Evolutionary conservation across 2,797 vertebrate species (phyloP).

Genomic region (Tokudaia muenninki): DNA sequence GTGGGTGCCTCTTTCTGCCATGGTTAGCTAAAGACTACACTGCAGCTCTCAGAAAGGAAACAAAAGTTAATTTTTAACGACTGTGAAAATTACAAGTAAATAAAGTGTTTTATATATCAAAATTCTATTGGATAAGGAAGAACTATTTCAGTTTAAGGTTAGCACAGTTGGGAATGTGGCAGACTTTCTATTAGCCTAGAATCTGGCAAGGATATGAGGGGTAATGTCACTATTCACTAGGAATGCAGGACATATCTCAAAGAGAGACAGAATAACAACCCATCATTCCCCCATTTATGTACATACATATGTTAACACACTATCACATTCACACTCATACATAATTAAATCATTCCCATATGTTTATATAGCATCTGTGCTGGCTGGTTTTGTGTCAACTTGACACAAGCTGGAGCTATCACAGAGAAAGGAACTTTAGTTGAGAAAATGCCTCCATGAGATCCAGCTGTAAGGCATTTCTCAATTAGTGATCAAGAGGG

Average conservation of each 20-base stretch:
- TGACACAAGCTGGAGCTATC: too few species aligned
- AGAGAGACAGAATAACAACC: not conserved
- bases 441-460: too few species aligned
- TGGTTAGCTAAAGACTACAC: constrained; percentile 50
- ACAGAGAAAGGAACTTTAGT: too few species aligned
- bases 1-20: constrained; percentile 47
- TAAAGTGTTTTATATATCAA: constrained; percentile 70
- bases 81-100: constrained; percentile 71
- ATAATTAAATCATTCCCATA: not conserved
- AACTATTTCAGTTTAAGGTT: constrained; percentile 27
- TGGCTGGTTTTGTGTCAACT: too few species aligned
- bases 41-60: constrained; percentile 64
- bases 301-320: not conserved
- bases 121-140: constrained; percentile 57
- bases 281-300: not conserved
- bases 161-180: constrained; percentile 17
- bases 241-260: not conserved
- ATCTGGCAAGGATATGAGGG: not conserved
- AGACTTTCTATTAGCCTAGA: constrained; percentile 56
- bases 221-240: not conserved
- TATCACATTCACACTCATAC: not conserved
- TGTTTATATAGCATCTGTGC: not conserved
- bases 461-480: too few species aligned
- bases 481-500: too few species aligned
- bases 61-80: constrained; percentile 72